Conservation (phyloP, 2,113 vertebrate genomes). For the Cygnus atratus region DNA sequence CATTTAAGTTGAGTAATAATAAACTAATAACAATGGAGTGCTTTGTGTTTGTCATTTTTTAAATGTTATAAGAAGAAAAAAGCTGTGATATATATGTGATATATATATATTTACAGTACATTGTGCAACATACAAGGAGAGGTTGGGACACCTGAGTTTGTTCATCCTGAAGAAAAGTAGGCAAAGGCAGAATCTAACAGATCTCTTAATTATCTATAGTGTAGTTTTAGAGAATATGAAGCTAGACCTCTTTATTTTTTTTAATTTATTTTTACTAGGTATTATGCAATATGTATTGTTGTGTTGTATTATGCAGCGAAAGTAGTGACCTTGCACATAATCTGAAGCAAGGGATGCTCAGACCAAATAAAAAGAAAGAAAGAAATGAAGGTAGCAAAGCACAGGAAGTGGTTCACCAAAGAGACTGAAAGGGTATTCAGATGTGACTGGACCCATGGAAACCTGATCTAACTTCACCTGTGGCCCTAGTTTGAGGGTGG, state of each 20-base stretch:
- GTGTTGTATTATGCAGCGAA: fast-evolving
- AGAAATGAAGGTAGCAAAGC: not conserved
- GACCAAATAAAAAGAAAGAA: not conserved
- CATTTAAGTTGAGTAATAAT: not conserved
- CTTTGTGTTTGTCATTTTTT: not conserved
- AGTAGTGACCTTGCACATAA: not conserved
- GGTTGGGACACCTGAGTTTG: not conserved
- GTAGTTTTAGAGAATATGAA: too few relatives aligned
- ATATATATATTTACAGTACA: not conserved
- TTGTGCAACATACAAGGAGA: not conserved
- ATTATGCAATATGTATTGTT: not conserved
- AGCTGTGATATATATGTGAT: not conserved
- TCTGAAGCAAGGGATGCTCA: not conserved
- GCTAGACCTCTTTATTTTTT: too few relatives aligned
- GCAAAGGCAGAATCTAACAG: not conserved
- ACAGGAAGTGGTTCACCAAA: not conserved
- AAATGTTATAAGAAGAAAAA: not conserved
- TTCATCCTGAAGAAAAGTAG: not conserved
- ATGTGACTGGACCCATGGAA: not conserved
- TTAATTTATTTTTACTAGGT: too few relatives aligned
- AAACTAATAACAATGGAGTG: not conserved
- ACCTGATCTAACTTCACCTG: not conserved
- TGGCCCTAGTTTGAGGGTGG: not conserved
- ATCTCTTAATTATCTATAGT: not conserved
- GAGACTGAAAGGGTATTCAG: not conserved